Conservation (phyloP, 2,888 invertebrate genomes). For the Bellardia bayeri region DNA sequence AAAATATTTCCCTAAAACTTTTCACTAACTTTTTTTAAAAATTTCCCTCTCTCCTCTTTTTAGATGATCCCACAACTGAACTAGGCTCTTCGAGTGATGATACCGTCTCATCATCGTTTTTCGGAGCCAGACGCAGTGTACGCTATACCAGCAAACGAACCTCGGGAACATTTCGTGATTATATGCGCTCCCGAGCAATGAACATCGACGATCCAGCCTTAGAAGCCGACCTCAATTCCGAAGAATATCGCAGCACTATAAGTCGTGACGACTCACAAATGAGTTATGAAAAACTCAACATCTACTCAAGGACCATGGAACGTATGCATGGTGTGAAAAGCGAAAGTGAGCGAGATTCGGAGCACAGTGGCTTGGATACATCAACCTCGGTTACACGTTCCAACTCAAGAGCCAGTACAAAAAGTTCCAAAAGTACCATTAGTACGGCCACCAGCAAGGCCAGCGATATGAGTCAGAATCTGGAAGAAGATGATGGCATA, state of each 20-base stretch:
- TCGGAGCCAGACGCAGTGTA: constrained; percentile 83
- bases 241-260: constrained; percentile 81
- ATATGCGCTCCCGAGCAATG: constrained; percentile 83
- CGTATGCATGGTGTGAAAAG: constrained; percentile 86
- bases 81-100: constrained; percentile 84
- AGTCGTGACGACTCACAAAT: constrained; percentile 80
- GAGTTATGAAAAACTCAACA: constrained; percentile 81
- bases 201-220: constrained; percentile 81
- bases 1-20: background rate
- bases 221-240: constrained; percentile 80
- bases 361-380: constrained; percentile 77
- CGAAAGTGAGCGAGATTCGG: constrained; percentile 79
- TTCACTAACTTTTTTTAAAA: too few relatives aligned
- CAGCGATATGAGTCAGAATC: constrained; percentile 74
- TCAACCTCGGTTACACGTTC: constrained; percentile 73
- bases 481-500: constrained; percentile 80
- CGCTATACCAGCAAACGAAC: constrained; percentile 84
- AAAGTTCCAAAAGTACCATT: constrained; percentile 71
- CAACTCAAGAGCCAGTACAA: constrained; percentile 73
- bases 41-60: constrained; percentile 39
- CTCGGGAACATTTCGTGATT: constrained; percentile 83
- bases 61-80: constrained; percentile 80
- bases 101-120: constrained; percentile 84
- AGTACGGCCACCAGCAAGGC: constrained; percentile 76
- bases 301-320: constrained; percentile 86